These are phyloP conservation scores for Stomatorhinus walkeri DNA, from an alignment of 2,797 vertebrate species.

Conservation along the genomic window DNA sequence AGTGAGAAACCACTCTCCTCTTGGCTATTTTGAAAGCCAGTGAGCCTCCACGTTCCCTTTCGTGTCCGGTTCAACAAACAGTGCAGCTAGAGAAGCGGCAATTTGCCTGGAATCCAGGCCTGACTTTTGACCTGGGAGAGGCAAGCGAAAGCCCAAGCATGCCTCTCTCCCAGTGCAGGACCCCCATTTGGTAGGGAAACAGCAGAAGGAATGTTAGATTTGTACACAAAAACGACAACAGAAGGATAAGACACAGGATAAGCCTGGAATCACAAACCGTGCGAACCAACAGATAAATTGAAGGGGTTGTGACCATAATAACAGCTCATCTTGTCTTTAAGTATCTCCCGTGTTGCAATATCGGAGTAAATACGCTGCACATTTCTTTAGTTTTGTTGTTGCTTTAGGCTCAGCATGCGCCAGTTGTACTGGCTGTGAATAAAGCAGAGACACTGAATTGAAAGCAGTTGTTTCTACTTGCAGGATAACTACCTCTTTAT, in stretches of 20 bases:
- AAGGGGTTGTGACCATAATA: not conserved
- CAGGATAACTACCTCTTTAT: not conserved
- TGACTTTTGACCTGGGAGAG: slow-evolving; percentile 50
- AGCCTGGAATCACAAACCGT: not conserved
- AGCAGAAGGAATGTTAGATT: slow-evolving; percentile 50
- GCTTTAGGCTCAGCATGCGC: not conserved
- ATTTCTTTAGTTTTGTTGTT: not conserved
- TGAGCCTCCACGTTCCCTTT: not conserved
- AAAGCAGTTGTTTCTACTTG: not conserved
- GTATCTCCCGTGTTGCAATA: not conserved
- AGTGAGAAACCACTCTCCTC: not conserved
- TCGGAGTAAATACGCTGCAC: not conserved
- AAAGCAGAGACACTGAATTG: not conserved
- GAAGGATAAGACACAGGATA: not conserved
- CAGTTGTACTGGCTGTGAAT: not conserved
- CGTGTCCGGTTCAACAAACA: not conserved
- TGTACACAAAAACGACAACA: slow-evolving; percentile 45
- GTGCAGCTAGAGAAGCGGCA: not conserved
- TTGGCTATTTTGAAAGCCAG: not conserved
- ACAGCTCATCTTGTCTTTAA: not conserved
- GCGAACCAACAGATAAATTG: not conserved
- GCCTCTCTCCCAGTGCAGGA: not conserved
- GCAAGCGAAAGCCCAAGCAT: slow-evolving; percentile 15
- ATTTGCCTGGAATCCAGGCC: not conserved
- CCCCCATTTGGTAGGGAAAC: slow-evolving; percentile 3